Percentiles rank a stretch among this genome's conserved stretches.
These are phyloP conservation scores for Equus przewalskii DNA, from an alignment of 2,113 vertebrate species.

Conservation along the genomic window DNA sequence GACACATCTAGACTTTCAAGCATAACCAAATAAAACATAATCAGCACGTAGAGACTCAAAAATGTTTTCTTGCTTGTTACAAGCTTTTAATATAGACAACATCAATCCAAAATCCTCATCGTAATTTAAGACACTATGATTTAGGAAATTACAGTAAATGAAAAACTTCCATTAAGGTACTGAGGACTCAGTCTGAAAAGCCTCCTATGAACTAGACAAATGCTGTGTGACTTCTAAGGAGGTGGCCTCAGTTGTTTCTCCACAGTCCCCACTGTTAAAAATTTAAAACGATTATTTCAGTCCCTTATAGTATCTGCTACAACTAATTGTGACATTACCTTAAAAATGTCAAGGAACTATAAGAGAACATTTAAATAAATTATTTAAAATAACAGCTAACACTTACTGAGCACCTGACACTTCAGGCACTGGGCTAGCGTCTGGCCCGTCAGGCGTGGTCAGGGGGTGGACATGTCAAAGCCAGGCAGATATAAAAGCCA, in stretches of 20 bases:
- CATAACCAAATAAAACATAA: neutral
- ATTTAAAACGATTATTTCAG: neutral
- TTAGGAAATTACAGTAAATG: constrained; percentile 4
- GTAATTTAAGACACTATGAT: neutral
- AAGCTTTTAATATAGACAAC: neutral
- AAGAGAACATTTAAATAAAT: neutral
- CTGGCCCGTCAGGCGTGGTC: neutral
- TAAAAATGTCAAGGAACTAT: neutral
- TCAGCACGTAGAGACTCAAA: neutral
- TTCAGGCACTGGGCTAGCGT: no score
- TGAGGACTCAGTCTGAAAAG: neutral
- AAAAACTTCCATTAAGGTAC: neutral
- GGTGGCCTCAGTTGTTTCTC: neutral
- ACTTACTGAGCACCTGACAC: no score
- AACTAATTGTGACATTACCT: neutral
- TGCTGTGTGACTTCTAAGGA: neutral
- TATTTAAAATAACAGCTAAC: neutral
- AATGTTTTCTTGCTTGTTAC: neutral
- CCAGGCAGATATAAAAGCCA: neutral
- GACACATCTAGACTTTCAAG: neutral
- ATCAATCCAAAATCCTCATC: neutral
- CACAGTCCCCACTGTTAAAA: no score
- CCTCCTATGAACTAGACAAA: neutral
- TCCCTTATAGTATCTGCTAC: neutral
- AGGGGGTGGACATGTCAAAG: no score